Percentiles rank a stretch among this genome's conserved stretches.
Evolutionary conservation across 53 echinoderm and acorn worm species (phyloP).

Genomic region (Hippasteria phrygiana): DNA sequence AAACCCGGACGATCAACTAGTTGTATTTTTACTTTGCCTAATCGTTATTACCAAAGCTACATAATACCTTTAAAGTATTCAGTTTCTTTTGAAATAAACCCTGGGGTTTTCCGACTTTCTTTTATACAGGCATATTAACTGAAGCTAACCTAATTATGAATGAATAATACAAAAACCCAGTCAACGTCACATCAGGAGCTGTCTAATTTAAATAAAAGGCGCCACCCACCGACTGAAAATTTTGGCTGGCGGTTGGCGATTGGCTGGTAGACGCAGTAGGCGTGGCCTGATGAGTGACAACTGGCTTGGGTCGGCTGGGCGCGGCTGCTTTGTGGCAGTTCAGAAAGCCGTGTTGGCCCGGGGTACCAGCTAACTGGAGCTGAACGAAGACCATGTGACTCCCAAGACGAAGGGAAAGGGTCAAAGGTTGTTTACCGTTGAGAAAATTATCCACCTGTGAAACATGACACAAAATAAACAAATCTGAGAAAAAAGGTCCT

Average conservation of each 20-base stretch:
- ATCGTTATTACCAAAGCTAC: too few species aligned
- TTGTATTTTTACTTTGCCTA: too few species aligned
- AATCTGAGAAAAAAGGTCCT: not conserved
- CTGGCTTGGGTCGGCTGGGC: slow-evolving; percentile 36
- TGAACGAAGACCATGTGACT: slow-evolving; percentile 83
- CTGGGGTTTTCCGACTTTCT: too few species aligned
- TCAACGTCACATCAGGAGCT: too few species aligned
- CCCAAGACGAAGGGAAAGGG: slow-evolving; percentile 71
- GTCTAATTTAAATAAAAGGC: not conserved
- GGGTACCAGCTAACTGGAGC: slow-evolving; percentile 71
- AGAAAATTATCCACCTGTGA: slow-evolving; percentile 77
- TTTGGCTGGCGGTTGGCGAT: slow-evolving; percentile 18
- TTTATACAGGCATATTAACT: too few species aligned
- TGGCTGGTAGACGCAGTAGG: slow-evolving; percentile 24
- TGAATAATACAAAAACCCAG: too few species aligned
- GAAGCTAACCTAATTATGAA: too few species aligned
- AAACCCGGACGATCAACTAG: too few species aligned
- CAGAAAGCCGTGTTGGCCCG: slow-evolving; percentile 44
- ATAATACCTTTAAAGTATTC: too few species aligned
- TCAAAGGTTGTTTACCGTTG: slow-evolving; percentile 74
- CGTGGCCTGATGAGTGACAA: slow-evolving; percentile 35
- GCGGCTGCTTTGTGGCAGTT: slow-evolving; percentile 56
- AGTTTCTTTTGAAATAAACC: too few species aligned
- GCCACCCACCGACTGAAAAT: slow-evolving; percentile 38
- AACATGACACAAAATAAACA: not conserved